Evolutionary conservation across 1,140 invertebrate genomes (phyloP).

Genomic region (Eurosta solidaginis): DNA sequence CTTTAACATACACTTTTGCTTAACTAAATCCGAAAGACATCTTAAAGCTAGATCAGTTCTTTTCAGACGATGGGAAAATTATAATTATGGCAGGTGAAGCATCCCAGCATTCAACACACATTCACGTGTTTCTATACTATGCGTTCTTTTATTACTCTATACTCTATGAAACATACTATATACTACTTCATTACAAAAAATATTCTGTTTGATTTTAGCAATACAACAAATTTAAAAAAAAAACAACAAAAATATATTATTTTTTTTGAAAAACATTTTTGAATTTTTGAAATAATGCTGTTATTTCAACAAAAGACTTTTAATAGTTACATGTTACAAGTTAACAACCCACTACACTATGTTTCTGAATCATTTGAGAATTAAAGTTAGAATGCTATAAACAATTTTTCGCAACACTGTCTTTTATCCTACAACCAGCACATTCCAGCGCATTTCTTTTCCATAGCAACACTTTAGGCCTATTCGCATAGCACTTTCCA

Average conservation of each 20-base stretch:
- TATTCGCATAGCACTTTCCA: no score
- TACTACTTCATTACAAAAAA: neutral
- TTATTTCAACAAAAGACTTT: neutral
- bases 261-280: neutral
- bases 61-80: constrained; percentile 61
- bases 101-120: constrained; percentile 38
- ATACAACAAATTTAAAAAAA: neutral
- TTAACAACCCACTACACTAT: no score
- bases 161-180: neutral
- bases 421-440: no score
- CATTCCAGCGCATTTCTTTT: no score
- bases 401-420: no score
- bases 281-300: neutral
- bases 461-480: no score
- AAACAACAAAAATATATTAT: neutral
- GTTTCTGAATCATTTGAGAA: neutral
- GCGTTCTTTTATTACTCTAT: neutral
- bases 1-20: constrained; percentile 37
- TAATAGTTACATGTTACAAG: neutral
- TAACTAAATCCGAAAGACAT: constrained; percentile 47
- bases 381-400: no score
- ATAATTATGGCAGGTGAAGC: constrained; percentile 61
- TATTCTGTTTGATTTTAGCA: neutral
- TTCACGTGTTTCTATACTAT: constrained; percentile 27
- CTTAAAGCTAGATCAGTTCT: constrained; percentile 60